Evolutionary conservation across 2,797 vertebrate species (phyloP).

Genomic region (Scleropages formosus): DNA sequence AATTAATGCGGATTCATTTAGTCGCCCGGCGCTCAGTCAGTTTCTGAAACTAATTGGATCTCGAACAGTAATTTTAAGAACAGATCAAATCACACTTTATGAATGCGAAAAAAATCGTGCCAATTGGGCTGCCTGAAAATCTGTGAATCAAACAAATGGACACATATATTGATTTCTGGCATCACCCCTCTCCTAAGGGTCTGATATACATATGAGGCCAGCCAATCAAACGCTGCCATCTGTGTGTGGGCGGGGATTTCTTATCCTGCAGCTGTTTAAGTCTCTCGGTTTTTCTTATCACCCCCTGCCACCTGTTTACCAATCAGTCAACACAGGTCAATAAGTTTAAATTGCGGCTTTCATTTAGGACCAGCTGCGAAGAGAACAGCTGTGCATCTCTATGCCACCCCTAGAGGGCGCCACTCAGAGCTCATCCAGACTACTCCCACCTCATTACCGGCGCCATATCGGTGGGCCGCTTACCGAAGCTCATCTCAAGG

Average conservation of each 20-base stretch:
- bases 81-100: slow-evolving; percentile 22
- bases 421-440: neutral
- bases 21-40: slow-evolving; percentile 4
- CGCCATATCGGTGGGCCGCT: neutral
- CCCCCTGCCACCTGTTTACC: neutral
- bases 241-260: neutral
- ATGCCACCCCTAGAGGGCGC: neutral
- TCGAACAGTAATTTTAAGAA: slow-evolving; percentile 19
- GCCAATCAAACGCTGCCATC: neutral
- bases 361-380: too few species aligned
- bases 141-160: slow-evolving; percentile 20
- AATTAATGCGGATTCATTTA: slow-evolving; percentile 21
- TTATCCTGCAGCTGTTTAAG: too few species aligned
- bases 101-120: slow-evolving; percentile 12
- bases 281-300: too few species aligned
- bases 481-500: neutral
- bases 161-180: neutral
- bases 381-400: too few species aligned
- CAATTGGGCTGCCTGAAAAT: slow-evolving; percentile 5
- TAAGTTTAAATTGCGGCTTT: neutral
- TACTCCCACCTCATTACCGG: neutral
- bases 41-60: slow-evolving; percentile 22
- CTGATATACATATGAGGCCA: neutral
- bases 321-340: neutral
- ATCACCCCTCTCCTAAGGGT: neutral